Conservation (phyloP, 37 sponge, comb jelly and placozoan genomes). For the Amphimedon queenslandica region DNA sequence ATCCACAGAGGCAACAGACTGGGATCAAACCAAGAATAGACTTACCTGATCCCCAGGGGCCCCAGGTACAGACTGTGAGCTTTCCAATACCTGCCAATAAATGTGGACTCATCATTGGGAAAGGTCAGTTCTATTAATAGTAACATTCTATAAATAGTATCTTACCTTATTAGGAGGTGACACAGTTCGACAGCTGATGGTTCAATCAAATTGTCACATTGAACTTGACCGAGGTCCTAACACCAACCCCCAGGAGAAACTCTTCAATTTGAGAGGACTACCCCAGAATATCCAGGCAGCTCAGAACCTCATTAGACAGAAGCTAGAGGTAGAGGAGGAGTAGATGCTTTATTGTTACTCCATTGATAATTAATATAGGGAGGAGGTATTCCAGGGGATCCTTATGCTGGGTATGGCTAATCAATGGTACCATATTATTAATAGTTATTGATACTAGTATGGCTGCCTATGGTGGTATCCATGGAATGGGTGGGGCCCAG, state of each 20-base stretch:
- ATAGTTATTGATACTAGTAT: background rate
- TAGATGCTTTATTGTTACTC: background rate
- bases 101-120: constrained; percentile 96
- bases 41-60: constrained; percentile 63
- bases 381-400: background rate
- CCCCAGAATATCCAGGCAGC: constrained; percentile 48
- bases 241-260: constrained; percentile 66
- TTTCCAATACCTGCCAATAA: constrained; percentile 72
- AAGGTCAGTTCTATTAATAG: constrained; percentile 49
- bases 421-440: background rate
- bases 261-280: constrained; percentile 90
- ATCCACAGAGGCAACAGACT: constrained; percentile 1
- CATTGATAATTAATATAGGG: background rate
- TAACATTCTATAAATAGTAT: background rate
- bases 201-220: constrained; percentile 93
- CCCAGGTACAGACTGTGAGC: constrained; percentile 59
- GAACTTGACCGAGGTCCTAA: constrained; percentile 77
- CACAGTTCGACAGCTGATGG: constrained; percentile 87
- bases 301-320: constrained; percentile 59
- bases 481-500: background rate
- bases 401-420: too few relatives aligned
- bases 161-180: constrained; percentile 80
- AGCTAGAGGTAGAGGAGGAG: constrained; percentile 43
- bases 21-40: constrained; percentile 47
- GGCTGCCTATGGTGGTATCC: background rate